Base-by-base conservation (phyloP, 2,113 vertebrate species). In the Xerus inauris region DNA sequence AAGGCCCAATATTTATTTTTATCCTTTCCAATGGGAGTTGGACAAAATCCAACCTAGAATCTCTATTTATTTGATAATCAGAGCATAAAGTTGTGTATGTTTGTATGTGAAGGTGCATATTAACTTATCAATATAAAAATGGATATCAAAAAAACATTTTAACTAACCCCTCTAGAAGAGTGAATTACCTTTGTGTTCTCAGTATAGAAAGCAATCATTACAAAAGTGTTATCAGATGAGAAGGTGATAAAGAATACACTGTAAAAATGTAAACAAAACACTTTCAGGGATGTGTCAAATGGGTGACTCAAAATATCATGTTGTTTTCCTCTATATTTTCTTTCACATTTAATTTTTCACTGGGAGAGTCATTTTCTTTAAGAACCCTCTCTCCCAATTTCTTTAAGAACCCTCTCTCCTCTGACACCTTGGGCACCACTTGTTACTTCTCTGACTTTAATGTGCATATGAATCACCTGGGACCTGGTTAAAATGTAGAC, bases 311-410 rank as follows among this genome's bases (percentile, higher is more conserved):
- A 80, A 87, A 71, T 83, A 20, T 3, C 35, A 62, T 75, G 20
- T 67, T 72, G 28, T 49, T 87, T 91, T 91, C 67, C 81, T 62
- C 14, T 59, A 32, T 96, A 24, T 73, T 83, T 91, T 67, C 49
- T 91, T 59, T 69, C 14, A 32, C 40, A 75, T 75, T 90, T 65
- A 75, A 71, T 86, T 76, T 35, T 67, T 54, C 64, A 90, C 72
- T 82, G 3, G 28, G 32, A 28, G 6, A 45, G 45, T 73, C 17
- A 76, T 83, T 83, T 83, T 87, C 32, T 64, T 87, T 73, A 64
- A 57, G 42, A 73, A 26, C 8, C 45, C 14, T 9, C 28, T 45
- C 4, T 14, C 16, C 30, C 6, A 26, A 47, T 40, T 92, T 87
- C 32, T 64, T 87, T 73, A 64, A 57, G 42, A 73, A 26, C 8